Evolutionary conservation across 1,140 invertebrate genomes (phyloP), one percentile per base, ranked within the genome.

Genomic region (Caerostris extrusa): DNA sequence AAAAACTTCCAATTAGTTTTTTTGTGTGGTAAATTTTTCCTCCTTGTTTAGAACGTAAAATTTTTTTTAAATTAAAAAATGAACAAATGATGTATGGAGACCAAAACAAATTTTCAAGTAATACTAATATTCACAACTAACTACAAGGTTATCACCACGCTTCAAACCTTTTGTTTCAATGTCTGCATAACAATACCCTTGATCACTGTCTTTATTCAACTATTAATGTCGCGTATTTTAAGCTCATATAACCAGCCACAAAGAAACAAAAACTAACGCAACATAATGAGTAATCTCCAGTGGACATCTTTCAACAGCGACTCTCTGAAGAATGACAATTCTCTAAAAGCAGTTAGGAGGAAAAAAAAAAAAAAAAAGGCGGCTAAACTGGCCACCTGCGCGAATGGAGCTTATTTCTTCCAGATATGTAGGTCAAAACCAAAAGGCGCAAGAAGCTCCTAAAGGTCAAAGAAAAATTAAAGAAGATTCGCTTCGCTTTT

Each of bases 401-500:
- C 8, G 71, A 19, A 77, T 34, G 71, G 50, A 77, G 50, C 34
- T 53, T 50, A 50, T 77, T 77, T 77, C 50, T 77, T 77, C 7
- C 5, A 7, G 17, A n/a, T 69, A 69, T 77, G 10, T 77, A 77
- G 71, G 71, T 77, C 71, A 77, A 77, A 77, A 77, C 71, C 71
- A 77, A 77, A 53, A 77, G 82, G 82, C 82, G 5, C 82, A 6
- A n/a, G 55, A 83, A 83, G 53, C 55, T n/a, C 53, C 14, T 56
- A 83, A 83, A 83, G 82, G 82, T 83, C 82, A 83, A 12, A 56
- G 7, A 19, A 83, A 83, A 83, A 8, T 19, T 19, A 53, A 82
- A 82, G 82, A 58, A n/a, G 17, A 56, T 83, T 83, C 56, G 14
- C 14, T n/a, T 57, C 56, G 81, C 81, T 83, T 83, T 83, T 83